Evolutionary conservation across 2,797 vertebrate genomes (phyloP), one percentile per base, ranked within the genome.

Genomic region (Epinephelus malabaricus): DNA sequence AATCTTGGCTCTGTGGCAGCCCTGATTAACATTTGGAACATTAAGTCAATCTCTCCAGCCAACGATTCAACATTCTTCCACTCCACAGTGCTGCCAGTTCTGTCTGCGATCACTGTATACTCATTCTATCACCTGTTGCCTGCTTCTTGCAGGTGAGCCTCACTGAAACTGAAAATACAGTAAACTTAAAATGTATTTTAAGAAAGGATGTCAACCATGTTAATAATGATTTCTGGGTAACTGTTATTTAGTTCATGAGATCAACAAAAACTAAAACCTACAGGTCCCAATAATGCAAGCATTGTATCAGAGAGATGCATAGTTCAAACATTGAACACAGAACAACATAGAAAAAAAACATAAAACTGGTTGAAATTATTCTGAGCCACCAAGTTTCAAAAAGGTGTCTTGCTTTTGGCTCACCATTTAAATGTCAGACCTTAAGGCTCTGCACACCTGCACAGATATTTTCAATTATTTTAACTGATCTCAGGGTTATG

Each of bases 21-120:
- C 9, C 40, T 53, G 78, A 85, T 78, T 74, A 78, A 75, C 64
- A 62, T 80, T 82, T 89, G 76, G 78, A 86, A 72, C 53, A 30
- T 51, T 1, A 50, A 78, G 49, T 61, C 4, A 4, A 78, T 69
- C 18, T 47, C 21, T 74, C 30, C 10, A 34, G 85, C 86, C 87
- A 93, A 63, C 65, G 8, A 82, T 83, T 84, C 76, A 86, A 30
- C 67, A 78, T 85, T 86, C 66, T 80, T 83, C 58, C 55, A n/a
- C 76, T 63, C 25, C 5, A 14, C 43, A 55, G 64, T 13, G 1
- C 76, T 65, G 70, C 51, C 78, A 69, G 76, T 27, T 72, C 77
- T 51, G 17, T 70, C 71, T 69, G 74, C 51, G 71, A 78, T 79
- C 67, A 55, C 45, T 58, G 27, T 38, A 55, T 38, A 68, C 55